Evolutionary conservation across 1,140 invertebrate genomes (phyloP), one percentile per base, ranked within the genome.

Genomic region (Homarus americanus): DNA sequence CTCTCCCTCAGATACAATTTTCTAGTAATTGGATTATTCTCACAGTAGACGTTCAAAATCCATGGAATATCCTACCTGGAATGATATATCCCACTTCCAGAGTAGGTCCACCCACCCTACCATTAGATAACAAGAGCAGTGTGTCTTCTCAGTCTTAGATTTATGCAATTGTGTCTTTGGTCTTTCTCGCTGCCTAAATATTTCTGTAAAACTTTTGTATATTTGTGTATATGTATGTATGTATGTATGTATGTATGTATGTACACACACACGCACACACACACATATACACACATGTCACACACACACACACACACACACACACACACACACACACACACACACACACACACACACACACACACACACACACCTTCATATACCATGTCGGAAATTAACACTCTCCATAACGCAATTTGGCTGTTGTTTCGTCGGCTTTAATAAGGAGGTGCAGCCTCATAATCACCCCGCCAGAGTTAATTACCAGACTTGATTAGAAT

Each of bases 401-500:
- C 58, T 63, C 79, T 63, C 79, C 79, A 36, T 82, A 82, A 82
- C 63, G 79, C 49, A 82, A 82, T 82, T 82, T 58, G 41, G 79
- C 12, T 28, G 79, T 82, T 63, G 63, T 66, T 82, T 82, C 79
- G 32, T 28, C n/a, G 32, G 49, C 49, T 63, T 58, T 82, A 82
- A 82, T 82, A 63, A 82, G 79, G 79, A 82, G 79, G 79, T 49
- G 49, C 28, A 36, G 79, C 32, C 41, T 49, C 79, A 82, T 82
- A 40, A 82, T 82, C 79, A 63, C 79, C 5, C 3, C 49, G n/a
- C 24, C 17, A 63, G 79, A 58, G 49, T 82, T 82, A 82, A 82
- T 82, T 82, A 82, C 49, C 49, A 82, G 79, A 58, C 79, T 82
- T 82, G 79, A 82, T 82, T 82, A 82, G 41, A 82, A 53, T 82